Base-by-base conservation (phyloP, 2,113 vertebrate genomes). In the Trematocara nigrifrons region DNA sequence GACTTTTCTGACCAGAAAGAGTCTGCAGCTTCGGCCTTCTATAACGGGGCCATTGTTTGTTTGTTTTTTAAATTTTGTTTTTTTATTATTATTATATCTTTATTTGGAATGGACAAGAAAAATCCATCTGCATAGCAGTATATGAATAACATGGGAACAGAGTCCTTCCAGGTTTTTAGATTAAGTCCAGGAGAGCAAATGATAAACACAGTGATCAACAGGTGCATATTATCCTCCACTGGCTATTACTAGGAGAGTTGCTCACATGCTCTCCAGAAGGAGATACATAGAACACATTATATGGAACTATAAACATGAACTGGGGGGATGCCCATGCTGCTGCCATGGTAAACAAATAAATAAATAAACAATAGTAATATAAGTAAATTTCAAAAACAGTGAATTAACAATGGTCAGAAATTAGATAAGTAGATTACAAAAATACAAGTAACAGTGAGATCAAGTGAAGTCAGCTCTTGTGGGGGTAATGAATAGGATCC, bases 331-430 rank as follows among this genome's bases (percentile, higher is more conserved):
- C 26, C 26, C 26, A 29, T 57, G 54, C 54, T 29, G 22, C 54
- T 29, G 12, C 6, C 11, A 0, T 29, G 54, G 12, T 57, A 15
- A 57, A 57, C 54, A 57, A 29, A 56, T 1, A 29, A 56, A 13
- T 4, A 15, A 40, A 10, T 20, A 10, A 3, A 54, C 12, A 57
- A 29, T 3, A 57, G 22, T 57, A 5, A 57, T 57, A 29, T 29
- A 57, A 57, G 54, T 3, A 57, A 29, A 56, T 26, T 22, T 0
- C 0, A 13, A 3, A 12, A 52, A 57, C 13, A 56, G 52, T 4
- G 20, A 22, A 12, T 54, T 54, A 54, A 54, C 52, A 54, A 12
- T 53, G 20, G 20, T 54, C 52, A 54, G 5, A 52, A 52, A 0
- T 53, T 53, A 22, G n/a, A 54, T 22, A 22, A 1, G 10, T 6